Percentiles rank a stretch among this genome's conserved stretches.
phyloP scores from a whole-genome alignment of 2,888 invertebrate genomes.

The Anaspis maculata region DNA sequence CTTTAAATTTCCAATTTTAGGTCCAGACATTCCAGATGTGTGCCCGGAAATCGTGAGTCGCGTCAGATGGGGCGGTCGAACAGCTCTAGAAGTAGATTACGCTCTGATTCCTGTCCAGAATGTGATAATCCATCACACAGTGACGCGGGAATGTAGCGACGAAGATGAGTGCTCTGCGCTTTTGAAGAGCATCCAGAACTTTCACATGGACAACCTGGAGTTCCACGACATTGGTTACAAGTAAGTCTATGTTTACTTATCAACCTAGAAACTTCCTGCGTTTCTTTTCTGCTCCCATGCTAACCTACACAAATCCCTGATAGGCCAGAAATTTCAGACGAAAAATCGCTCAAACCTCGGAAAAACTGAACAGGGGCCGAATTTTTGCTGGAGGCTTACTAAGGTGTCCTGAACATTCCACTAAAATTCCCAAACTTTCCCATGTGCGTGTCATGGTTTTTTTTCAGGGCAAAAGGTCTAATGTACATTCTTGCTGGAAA shows the following conservation, averaged over 20 bases:
- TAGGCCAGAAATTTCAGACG: no score
- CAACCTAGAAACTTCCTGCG: no score
- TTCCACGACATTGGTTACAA: constrained; percentile 53
- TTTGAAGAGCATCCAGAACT: constrained; percentile 44
- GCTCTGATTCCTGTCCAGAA: constrained; percentile 45
- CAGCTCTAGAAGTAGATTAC: constrained; percentile 46
- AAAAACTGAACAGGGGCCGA: no score
- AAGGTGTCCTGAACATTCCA: no score
- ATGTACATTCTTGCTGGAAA: no score
- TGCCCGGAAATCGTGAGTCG: constrained; percentile 51
- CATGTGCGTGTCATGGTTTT: no score
- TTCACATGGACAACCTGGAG: constrained; percentile 44
- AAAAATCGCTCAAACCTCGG: no score
- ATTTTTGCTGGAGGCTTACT: no score
- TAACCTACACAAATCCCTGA: no score
- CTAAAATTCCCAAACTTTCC: no score
- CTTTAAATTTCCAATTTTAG: background rate
- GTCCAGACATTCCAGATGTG: constrained; percentile 2
- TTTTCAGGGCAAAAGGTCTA: no score
- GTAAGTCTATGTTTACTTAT: constrained; percentile 37
- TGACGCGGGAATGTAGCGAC: constrained; percentile 42
- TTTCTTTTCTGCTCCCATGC: no score
- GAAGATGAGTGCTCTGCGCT: constrained; percentile 40
- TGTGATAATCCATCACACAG: constrained; percentile 52
- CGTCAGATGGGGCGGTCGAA: constrained; percentile 52